Evolutionary conservation across 2,888 invertebrate genomes (phyloP).

Genomic region (Parascotia fuliginaria): DNA sequence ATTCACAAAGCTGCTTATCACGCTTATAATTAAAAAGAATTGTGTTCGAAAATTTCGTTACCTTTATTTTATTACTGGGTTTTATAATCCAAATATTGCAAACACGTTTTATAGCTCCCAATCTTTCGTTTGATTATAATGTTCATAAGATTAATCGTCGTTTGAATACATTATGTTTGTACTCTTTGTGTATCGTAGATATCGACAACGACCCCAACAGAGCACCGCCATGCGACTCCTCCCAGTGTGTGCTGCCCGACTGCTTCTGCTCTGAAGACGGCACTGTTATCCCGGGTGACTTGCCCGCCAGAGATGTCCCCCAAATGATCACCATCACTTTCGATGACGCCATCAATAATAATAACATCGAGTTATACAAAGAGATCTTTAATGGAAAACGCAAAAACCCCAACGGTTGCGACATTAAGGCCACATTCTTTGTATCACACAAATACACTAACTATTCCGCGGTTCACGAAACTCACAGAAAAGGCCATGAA

Average conservation of each 20-base stretch:
- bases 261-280: constrained; percentile 98
- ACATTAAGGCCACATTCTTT: constrained; percentile 96
- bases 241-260: constrained; percentile 94
- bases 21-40: constrained; percentile 10
- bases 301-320: constrained; percentile 93
- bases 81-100: constrained; percentile 26
- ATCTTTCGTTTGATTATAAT: constrained; percentile 13
- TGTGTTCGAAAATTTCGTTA: constrained; percentile 15
- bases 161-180: constrained; percentile 3
- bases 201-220: constrained; percentile 97
- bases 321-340: constrained; percentile 98
- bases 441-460: constrained; percentile 97
- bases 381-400: constrained; percentile 96
- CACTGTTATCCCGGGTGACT: constrained; percentile 93
- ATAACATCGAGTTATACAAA: constrained; percentile 97
- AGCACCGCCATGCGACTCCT: constrained; percentile 94
- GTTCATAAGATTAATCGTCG: background rate
- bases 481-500: constrained; percentile 96
- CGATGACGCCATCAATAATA: constrained; percentile 97
- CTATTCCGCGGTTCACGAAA: constrained; percentile 96
- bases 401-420: constrained; percentile 97
- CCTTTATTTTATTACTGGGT: constrained; percentile 16
- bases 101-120: constrained; percentile 21
- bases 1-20: constrained; percentile 24
- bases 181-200: constrained; percentile 84